phyloP scores from a whole-genome alignment of 2,113 vertebrate species.

The Prunella fulvescens region DNA sequence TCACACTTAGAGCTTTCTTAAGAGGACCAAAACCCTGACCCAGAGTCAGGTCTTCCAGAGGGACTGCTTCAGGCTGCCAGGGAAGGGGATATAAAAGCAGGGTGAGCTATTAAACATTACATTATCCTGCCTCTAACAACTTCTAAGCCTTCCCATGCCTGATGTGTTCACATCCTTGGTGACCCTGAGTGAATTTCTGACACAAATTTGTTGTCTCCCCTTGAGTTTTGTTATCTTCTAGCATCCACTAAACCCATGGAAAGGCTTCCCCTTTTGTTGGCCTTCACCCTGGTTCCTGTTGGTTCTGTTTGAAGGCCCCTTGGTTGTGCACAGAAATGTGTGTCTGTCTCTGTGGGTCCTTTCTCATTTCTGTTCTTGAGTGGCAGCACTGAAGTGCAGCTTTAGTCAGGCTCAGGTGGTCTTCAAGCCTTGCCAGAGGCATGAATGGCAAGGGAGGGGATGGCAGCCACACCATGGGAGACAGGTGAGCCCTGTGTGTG shows the following conservation, averaged over 20 bases:
- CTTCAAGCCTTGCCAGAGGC: background rate
- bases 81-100: fast-evolving
- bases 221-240: background rate
- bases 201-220: background rate
- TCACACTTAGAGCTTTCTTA: background rate
- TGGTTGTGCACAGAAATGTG: background rate
- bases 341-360: background rate
- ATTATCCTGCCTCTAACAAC: background rate
- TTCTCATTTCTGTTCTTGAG: background rate
- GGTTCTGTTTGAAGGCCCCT: background rate
- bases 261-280: background rate
- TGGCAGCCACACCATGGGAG: background rate
- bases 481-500: background rate
- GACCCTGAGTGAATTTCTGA: background rate
- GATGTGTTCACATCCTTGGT: background rate
- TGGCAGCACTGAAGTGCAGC: background rate
- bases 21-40: background rate
- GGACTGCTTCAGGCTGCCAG: background rate
- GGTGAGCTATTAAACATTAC: fast-evolving
- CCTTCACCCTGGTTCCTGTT: background rate
- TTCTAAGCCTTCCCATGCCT: background rate
- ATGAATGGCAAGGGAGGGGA: background rate
- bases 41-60: background rate
- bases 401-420: background rate
- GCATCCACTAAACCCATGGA: background rate